Evolutionary conservation across 2,797 vertebrate species (phyloP).

Genomic region (Amblyraja radiata): DNA sequence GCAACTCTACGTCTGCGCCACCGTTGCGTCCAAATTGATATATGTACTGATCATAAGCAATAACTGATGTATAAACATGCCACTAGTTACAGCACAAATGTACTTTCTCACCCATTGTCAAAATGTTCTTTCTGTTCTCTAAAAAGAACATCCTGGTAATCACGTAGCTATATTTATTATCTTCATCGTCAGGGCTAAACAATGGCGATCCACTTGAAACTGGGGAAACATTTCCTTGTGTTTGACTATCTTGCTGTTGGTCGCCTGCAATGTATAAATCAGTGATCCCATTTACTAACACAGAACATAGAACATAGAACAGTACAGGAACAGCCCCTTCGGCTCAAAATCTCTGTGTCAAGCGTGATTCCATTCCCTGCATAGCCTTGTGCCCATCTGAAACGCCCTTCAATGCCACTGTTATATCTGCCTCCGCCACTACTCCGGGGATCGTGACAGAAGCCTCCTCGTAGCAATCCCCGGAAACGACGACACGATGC

Average conservation of each 20-base stretch:
- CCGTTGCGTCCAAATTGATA: background rate
- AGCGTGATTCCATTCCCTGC: no score
- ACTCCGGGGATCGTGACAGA: no score
- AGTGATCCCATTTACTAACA: background rate
- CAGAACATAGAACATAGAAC: no score
- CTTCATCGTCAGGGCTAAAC: conserved; percentile 38
- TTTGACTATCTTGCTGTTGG: conserved; percentile 19
- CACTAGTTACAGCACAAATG: background rate
- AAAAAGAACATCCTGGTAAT: conserved; percentile 62
- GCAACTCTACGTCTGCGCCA: no score
- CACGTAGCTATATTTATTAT: conserved; percentile 46
- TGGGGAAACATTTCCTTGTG: no score
- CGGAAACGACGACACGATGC: no score
- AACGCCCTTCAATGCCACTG: no score
- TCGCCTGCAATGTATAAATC: conserved; percentile 34
- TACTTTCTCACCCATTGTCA: conserved; percentile 54
- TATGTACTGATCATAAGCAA: background rate
- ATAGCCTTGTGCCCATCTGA: no score
- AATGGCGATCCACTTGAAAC: conserved; percentile 36
- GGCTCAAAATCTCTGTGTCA: no score
- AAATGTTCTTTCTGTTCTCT: conserved; percentile 50
- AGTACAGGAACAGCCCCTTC: no score
- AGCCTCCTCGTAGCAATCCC: no score
- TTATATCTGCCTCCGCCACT: no score
- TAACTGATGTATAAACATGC: background rate